phyloP scores from a whole-genome alignment of 2,113 vertebrate species.

The Rhagologus leucostigma region DNA sequence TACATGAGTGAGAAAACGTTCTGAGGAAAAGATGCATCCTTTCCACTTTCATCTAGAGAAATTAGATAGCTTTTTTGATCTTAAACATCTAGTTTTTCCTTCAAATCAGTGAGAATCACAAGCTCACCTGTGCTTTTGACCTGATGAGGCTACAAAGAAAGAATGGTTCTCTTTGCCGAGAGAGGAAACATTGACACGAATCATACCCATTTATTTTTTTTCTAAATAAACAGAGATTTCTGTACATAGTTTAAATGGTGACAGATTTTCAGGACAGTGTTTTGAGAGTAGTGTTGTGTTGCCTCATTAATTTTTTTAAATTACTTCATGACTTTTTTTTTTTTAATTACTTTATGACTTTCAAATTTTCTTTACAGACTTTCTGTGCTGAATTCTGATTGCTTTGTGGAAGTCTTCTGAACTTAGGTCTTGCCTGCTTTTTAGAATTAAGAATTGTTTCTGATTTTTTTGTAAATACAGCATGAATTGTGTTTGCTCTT shows the following conservation, averaged over 20 bases:
- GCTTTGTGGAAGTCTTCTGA: neutral
- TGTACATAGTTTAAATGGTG: neutral
- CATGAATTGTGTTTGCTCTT: neutral
- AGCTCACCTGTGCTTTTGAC: neutral
- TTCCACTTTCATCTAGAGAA: neutral
- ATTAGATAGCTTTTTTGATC: neutral
- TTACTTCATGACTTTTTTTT: neutral
- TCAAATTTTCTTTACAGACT: neutral
- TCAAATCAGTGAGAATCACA: neutral
- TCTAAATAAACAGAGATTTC: neutral
- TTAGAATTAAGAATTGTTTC: neutral
- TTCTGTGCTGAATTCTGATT: neutral
- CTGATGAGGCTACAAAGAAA: neutral
- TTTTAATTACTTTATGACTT: neutral
- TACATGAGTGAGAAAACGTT: neutral
- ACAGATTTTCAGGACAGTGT: neutral
- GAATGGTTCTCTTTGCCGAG: neutral
- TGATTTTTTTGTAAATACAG: neutral
- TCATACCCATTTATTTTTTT: neutral
- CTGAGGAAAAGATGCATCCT: neutral
- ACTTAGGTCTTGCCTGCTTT: neutral
- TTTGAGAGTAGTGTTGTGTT: neutral
- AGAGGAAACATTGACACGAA: neutral
- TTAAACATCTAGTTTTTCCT: neutral
- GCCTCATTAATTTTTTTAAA: neutral